Conservation (phyloP, 92 coral and sea anemone species). For the Porites cylindrica region DNA sequence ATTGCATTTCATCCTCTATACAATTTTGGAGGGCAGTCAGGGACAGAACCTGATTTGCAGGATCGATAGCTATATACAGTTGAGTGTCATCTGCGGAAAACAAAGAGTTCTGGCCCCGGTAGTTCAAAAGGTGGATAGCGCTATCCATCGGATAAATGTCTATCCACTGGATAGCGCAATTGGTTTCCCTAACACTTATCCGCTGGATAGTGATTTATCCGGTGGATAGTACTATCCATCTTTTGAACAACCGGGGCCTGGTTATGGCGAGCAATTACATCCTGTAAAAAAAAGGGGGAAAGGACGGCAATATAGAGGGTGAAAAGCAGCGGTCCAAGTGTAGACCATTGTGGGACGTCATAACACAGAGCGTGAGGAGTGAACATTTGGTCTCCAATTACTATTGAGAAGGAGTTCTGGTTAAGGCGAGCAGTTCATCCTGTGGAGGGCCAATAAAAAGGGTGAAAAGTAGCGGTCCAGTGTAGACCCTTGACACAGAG, state of each 20-base stretch:
- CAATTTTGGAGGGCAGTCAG: neutral
- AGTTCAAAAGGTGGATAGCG: too few species aligned
- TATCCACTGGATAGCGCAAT: too few species aligned
- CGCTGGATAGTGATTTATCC: too few species aligned
- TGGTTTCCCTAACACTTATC: too few species aligned
- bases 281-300: too few species aligned
- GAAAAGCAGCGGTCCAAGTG: neutral
- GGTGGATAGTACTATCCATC: too few species aligned
- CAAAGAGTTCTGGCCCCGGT: neutral
- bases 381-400: neutral
- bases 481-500: neutral
- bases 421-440: slow-evolving; percentile 18
- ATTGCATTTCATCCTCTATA: slow-evolving; percentile 19
- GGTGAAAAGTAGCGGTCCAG: neutral
- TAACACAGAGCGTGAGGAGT: neutral
- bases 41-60: neutral
- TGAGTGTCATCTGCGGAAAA: slow-evolving; percentile 36
- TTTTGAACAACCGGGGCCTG: neutral
- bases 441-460: slow-evolving; percentile 27
- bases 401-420: neutral
- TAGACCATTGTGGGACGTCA: neutral
- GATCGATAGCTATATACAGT: slow-evolving; percentile 44
- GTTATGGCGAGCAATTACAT: slow-evolving; percentile 7
- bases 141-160: too few species aligned
- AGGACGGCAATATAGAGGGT: slow-evolving; percentile 3